Conservation (phyloP, 2,113 vertebrate genomes). For the Mionectes macconnelli region DNA sequence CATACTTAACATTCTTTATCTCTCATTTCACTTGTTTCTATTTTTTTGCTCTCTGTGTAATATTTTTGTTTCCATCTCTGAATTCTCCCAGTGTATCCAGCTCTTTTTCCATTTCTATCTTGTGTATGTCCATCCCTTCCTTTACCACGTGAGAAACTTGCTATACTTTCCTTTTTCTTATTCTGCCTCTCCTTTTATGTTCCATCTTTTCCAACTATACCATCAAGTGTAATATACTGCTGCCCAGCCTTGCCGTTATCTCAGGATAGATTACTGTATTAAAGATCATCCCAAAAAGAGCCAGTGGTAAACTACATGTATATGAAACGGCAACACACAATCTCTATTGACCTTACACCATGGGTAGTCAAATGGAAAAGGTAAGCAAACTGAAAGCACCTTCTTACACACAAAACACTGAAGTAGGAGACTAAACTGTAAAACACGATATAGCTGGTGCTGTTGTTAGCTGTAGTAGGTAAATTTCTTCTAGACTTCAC, state of each 20-base stretch:
- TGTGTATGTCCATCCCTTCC: background rate
- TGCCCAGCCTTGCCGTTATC: background rate
- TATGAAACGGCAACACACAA: background rate
- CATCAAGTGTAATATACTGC: background rate
- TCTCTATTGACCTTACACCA: background rate
- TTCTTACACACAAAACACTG: background rate
- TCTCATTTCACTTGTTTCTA: background rate
- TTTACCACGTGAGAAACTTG: accelerated
- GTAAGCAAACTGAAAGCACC: background rate
- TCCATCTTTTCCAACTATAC: background rate
- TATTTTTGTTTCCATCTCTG: background rate
- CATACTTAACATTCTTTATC: background rate
- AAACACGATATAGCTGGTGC: background rate
- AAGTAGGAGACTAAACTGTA: background rate
- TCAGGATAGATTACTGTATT: accelerated
- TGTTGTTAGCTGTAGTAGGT: background rate
- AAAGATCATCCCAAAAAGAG: background rate
- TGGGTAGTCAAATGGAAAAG: background rate
- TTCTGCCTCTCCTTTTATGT: background rate
- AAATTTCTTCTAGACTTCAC: background rate
- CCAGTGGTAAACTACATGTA: background rate
- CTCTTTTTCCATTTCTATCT: background rate
- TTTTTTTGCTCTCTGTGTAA: background rate
- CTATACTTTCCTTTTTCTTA: background rate
- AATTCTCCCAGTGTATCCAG: background rate